These are phyloP conservation scores for Pachyseris speciosa DNA, from an alignment of 64 coral and sea anemone genomes.

Conservation along the genomic window DNA sequence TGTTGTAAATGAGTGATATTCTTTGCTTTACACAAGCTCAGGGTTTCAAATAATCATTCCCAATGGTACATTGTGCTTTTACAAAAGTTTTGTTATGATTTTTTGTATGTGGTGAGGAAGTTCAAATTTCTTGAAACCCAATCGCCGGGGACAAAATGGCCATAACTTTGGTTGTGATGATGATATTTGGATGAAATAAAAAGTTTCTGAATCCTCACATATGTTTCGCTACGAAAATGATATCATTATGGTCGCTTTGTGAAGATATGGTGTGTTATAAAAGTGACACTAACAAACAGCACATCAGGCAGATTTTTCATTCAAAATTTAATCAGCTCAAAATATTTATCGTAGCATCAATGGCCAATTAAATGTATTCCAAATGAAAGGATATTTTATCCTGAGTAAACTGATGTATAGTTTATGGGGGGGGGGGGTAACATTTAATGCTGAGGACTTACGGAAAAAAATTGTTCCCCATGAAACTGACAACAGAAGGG, in stretches of 20 bases:
- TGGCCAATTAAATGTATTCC: not conserved
- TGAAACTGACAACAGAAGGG: conserved; percentile 25
- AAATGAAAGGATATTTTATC: not conserved
- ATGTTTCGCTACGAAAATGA: not conserved
- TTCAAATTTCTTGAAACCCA: not conserved
- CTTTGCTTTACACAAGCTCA: not conserved
- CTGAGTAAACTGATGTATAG: conserved; percentile 14
- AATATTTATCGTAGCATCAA: conserved; percentile 16
- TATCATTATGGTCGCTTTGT: not conserved
- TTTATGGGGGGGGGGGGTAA: conserved; percentile 1
- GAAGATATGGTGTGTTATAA: not conserved
- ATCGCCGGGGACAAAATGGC: not conserved
- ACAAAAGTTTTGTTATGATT: not conserved
- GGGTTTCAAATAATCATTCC: not conserved
- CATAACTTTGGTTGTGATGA: not conserved
- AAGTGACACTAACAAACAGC: not conserved
- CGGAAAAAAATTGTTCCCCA: not conserved
- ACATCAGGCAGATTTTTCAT: not conserved
- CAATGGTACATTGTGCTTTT: not conserved
- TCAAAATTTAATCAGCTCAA: conserved; percentile 9
- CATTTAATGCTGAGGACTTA: not conserved
- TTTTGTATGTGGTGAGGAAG: not conserved
- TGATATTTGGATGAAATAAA: conserved; percentile 5
- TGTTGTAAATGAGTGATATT: not conserved
- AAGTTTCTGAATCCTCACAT: not conserved